phyloP scores from a whole-genome alignment of 2,113 vertebrate genomes.

The Halcyon senegalensis region DNA sequence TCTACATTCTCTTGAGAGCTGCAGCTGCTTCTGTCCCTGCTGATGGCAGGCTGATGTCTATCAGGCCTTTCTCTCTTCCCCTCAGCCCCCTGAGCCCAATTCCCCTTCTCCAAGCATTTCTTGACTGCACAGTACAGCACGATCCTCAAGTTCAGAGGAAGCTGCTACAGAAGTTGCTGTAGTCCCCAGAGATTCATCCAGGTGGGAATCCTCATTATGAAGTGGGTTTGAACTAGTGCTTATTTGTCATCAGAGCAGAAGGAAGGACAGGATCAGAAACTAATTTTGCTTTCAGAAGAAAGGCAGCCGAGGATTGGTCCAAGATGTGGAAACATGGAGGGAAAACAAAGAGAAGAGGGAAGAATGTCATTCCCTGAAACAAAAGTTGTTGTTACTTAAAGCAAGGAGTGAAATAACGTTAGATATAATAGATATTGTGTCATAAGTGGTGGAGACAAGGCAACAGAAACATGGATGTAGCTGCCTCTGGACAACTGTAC shows the following conservation, averaged over 20 bases:
- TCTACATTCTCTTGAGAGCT: neutral
- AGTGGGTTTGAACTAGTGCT: neutral
- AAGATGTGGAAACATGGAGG: neutral
- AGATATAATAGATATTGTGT: neutral
- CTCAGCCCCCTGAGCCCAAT: neutral
- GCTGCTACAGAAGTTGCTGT: neutral
- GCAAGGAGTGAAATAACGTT: neutral
- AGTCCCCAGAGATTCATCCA: neutral
- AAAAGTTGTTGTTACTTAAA: neutral
- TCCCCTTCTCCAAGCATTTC: neutral
- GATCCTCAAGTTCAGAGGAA: neutral
- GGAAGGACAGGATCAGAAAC: neutral
- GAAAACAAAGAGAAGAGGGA: neutral
- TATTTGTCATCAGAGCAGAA: neutral
- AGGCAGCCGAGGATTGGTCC: neutral
- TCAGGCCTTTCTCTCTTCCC: neutral
- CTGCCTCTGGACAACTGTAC: slow-evolving; percentile 26
- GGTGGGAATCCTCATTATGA: neutral
- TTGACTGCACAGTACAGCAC: neutral
- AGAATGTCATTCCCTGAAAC: neutral
- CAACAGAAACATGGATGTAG: neutral
- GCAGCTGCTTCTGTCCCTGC: neutral
- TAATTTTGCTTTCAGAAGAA: neutral
- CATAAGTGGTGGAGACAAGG: neutral
- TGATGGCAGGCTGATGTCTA: neutral